Evolutionary conservation across 2,888 invertebrate genomes (phyloP).

Genomic region (Colostygia pectinataria): DNA sequence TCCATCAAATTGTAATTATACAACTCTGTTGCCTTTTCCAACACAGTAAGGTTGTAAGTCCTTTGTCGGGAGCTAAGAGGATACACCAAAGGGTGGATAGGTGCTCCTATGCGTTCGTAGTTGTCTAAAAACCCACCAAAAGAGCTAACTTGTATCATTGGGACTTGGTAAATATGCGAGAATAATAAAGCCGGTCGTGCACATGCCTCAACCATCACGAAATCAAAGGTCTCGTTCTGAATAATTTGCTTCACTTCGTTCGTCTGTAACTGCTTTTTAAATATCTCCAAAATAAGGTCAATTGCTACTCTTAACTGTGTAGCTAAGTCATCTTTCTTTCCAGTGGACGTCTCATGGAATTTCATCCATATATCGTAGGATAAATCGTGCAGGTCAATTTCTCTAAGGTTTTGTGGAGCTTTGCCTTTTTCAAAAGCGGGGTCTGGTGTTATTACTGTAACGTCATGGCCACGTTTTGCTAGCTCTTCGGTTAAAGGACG

Average conservation of each 20-base stretch:
- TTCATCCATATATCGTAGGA: conserved; percentile 38
- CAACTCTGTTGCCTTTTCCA: conserved; percentile 43
- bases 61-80: conserved; percentile 35
- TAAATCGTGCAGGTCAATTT: conserved; percentile 54
- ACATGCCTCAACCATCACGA: conserved; percentile 44
- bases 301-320: background rate
- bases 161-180: conserved; percentile 43
- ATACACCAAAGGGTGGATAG: conserved; percentile 48
- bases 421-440: conserved; percentile 42
- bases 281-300: background rate
- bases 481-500: conserved; percentile 53
- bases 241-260: conserved; percentile 39
- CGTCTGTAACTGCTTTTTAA: conserved; percentile 15
- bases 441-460: conserved; percentile 58
- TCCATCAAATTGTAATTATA: conserved; percentile 31
- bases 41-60: conserved; percentile 42
- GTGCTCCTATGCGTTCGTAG: conserved; percentile 42
- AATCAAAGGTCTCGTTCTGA: conserved; percentile 42
- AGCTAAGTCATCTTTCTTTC: background rate
- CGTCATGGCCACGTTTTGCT: conserved; percentile 59
- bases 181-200: conserved; percentile 32
- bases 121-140: conserved; percentile 21
- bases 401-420: conserved; percentile 50
- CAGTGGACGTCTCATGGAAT: background rate
- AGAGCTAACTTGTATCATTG: conserved; percentile 52